Conservation (phyloP, 1,140 invertebrate genomes). For the Aphelenchoides avenae region DNA sequence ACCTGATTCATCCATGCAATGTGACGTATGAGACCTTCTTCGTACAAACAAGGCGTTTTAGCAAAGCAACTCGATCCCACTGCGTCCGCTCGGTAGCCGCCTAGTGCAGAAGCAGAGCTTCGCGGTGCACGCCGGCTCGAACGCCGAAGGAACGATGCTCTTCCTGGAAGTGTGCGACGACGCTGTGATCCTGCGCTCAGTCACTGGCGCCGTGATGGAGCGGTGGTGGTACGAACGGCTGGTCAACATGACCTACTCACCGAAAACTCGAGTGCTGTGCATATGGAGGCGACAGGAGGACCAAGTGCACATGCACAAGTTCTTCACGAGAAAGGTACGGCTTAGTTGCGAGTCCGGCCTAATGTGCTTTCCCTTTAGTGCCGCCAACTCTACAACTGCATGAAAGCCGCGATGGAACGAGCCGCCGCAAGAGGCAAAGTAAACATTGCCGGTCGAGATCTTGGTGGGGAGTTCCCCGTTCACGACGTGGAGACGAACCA, state of each 20-base stretch:
- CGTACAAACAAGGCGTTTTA: constrained; percentile 39
- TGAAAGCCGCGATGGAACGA: constrained; percentile 96
- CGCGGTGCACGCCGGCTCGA: constrained; percentile 87
- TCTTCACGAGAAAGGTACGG: constrained; percentile 97
- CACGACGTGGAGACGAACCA: constrained; percentile 92
- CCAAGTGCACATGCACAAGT: constrained; percentile 83
- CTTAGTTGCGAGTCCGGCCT: constrained; percentile 27
- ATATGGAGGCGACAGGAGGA: constrained; percentile 71
- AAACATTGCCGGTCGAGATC: constrained; percentile 65
- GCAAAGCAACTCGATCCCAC: constrained; percentile 87
- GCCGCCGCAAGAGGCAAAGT: constrained; percentile 76
- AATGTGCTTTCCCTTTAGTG: constrained; percentile 68
- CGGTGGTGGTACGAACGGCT: constrained; percentile 96
- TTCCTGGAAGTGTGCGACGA: constrained; percentile 97
- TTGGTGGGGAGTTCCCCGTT: constrained; percentile 96
- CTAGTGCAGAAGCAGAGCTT: constrained; percentile 93
- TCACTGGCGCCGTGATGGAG: constrained; percentile 89
- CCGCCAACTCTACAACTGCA: constrained; percentile 94
- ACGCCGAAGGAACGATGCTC: constrained; percentile 79
- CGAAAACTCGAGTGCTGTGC: constrained; percentile 89
- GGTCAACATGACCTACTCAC: constrained; percentile 99
- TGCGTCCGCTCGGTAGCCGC: constrained; percentile 78
- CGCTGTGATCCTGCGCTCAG: constrained; percentile 84
- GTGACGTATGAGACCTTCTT: constrained; percentile 8
- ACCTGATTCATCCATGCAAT: constrained; percentile 12